Evolutionary conservation across 2,888 invertebrate species (phyloP).

Genomic region (Andrena trimmerana): DNA sequence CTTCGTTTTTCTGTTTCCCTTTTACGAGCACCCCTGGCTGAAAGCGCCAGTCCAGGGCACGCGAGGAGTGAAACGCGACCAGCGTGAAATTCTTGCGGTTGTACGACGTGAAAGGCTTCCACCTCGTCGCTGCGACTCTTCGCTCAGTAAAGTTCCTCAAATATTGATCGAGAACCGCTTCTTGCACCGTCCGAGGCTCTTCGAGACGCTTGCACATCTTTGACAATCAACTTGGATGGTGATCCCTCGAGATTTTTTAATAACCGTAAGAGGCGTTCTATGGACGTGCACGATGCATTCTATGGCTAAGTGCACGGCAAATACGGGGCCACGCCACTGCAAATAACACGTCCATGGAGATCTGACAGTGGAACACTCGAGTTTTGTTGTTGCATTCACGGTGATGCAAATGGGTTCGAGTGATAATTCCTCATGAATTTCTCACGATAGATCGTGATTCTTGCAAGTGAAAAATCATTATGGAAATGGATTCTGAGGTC

Average conservation of each 20-base stretch:
- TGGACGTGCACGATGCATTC: background rate
- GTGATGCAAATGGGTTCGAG: too few relatives aligned
- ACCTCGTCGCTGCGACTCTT: background rate
- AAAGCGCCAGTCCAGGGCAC: slow-evolving; percentile 24
- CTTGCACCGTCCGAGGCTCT: slow-evolving; percentile 11
- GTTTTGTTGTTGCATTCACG: too few relatives aligned
- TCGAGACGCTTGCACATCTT: background rate
- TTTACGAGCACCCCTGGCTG: slow-evolving; percentile 41
- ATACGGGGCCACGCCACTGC: slow-evolving; percentile 12
- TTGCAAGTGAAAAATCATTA: too few relatives aligned
- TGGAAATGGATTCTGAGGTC: too few relatives aligned
- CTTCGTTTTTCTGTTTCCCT: background rate
- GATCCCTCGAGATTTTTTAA: too few relatives aligned
- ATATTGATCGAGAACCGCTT: slow-evolving; percentile 33
- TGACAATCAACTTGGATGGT: background rate
- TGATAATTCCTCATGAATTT: too few relatives aligned
- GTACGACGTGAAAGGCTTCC: slow-evolving; percentile 20
- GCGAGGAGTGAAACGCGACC: slow-evolving; percentile 28
- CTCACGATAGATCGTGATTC: too few relatives aligned
- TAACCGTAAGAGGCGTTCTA: background rate
- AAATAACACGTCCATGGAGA: slow-evolving; percentile 8
- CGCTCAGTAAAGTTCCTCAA: slow-evolving; percentile 19
- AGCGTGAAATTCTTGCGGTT: slow-evolving; percentile 28
- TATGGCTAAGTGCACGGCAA: slow-evolving; percentile 40
- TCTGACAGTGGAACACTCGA: background rate